A percentile compares a stretch with the other conserved stretches of the same genome.
phyloP scores from a whole-genome alignment of 2,888 invertebrate species.

The Pachliopta kotzebuea region DNA sequence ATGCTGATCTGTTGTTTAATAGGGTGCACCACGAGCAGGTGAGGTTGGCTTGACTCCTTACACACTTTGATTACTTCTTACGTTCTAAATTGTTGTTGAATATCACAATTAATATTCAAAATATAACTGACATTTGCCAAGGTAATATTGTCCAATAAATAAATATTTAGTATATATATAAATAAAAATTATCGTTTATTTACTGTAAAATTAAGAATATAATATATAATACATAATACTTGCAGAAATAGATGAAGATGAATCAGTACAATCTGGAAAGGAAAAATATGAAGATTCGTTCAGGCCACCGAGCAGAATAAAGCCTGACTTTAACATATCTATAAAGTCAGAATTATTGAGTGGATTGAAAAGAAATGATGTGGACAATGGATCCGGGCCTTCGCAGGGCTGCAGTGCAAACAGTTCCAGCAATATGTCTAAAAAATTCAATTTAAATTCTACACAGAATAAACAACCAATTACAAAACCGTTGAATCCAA shows the following conservation, averaged over 20 bases:
- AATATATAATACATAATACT: too few relatives aligned
- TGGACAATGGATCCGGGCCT: slow-evolving; percentile 50
- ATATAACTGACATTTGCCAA: too few relatives aligned
- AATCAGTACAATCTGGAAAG: slow-evolving; percentile 46
- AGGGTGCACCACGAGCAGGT: too few relatives aligned
- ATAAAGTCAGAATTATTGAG: slow-evolving; percentile 64
- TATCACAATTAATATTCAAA: too few relatives aligned
- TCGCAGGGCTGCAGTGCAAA: slow-evolving; percentile 66
- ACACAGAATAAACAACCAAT: slow-evolving; percentile 42
- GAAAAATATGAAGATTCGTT: slow-evolving; percentile 69
- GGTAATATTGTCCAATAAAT: too few relatives aligned
- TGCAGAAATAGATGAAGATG: slow-evolving; percentile 42
- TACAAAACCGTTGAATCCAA: slow-evolving; percentile 55
- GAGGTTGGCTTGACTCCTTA: too few relatives aligned
- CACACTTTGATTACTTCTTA: too few relatives aligned
- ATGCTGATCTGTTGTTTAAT: too few relatives aligned
- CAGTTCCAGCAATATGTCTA: slow-evolving; percentile 71
- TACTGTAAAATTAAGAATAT: not conserved
- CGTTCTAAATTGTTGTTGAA: too few relatives aligned
- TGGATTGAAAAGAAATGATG: slow-evolving; percentile 55
- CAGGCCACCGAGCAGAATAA: slow-evolving; percentile 63
- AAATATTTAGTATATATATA: too few relatives aligned
- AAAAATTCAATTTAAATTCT: slow-evolving; percentile 61
- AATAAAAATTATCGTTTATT: too few relatives aligned
- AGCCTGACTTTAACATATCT: slow-evolving; percentile 70